Evolutionary conservation across 1,140 invertebrate genomes (phyloP).

Genomic region (Sitophilus oryzae): DNA sequence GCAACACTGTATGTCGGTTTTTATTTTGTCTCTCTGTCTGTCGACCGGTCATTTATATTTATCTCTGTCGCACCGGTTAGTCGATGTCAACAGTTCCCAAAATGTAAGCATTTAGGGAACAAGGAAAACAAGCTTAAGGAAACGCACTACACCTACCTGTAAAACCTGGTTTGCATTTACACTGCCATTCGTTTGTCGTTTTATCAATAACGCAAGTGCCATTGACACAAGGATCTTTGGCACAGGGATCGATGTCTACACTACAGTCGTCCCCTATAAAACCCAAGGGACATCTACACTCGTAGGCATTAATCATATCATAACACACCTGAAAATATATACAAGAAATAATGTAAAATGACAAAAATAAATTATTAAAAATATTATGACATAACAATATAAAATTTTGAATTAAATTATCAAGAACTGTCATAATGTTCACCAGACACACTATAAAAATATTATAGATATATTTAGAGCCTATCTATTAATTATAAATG

Average conservation of each 20-base stretch:
- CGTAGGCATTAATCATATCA: slow-evolving; percentile 59
- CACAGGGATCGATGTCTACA: slow-evolving; percentile 60
- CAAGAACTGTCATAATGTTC: too few relatives aligned
- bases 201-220: slow-evolving; percentile 55
- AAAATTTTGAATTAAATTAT: too few relatives aligned
- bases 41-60: too few relatives aligned
- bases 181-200: slow-evolving; percentile 41
- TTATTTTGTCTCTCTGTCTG: too few relatives aligned
- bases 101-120: background rate
- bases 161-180: slow-evolving; percentile 72
- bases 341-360: background rate
- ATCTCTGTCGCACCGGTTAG: too few relatives aligned
- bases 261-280: slow-evolving; percentile 67
- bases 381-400: too few relatives aligned
- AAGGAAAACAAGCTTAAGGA: background rate
- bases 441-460: too few relatives aligned
- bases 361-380: too few relatives aligned
- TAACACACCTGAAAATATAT: slow-evolving; percentile 46
- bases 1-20: too few relatives aligned
- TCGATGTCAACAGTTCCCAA: too few relatives aligned
- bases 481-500: too few relatives aligned
- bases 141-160: slow-evolving; percentile 50
- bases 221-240: slow-evolving; percentile 59
- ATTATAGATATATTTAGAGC: too few relatives aligned
- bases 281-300: slow-evolving; percentile 62